phyloP scores from a whole-genome alignment of 2,888 invertebrate genomes.

The Lithodes maja region DNA sequence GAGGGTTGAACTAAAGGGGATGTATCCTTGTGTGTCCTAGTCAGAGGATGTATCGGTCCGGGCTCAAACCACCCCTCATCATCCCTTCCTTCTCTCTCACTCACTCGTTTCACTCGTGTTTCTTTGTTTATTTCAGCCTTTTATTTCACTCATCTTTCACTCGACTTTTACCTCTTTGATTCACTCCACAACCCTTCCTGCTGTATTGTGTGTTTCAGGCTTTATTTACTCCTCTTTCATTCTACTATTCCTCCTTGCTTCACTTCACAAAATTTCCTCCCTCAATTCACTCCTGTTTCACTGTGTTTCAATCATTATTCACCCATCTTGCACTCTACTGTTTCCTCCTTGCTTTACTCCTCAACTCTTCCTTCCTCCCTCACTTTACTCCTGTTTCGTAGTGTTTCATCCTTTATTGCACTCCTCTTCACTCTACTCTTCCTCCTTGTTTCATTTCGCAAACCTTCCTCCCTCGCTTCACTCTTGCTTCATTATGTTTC shows the following conservation, averaged over 20 bases:
- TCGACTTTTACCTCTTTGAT: no score
- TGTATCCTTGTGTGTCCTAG: no score
- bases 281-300: not conserved
- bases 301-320: not conserved
- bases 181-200: no score
- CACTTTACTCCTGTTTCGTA: not conserved
- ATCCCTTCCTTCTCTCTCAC: no score
- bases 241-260: not conserved
- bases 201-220: no score
- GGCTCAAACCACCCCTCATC: no score
- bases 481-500: not conserved
- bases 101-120: no score
- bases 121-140: no score
- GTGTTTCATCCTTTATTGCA: not conserved
- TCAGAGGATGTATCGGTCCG: no score
- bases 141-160: no score
- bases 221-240: no score
- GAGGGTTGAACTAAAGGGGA: no score
- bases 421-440: not conserved
- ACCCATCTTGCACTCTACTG: not conserved
- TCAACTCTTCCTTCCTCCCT: not conserved
- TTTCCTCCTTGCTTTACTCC: not conserved
- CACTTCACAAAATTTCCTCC: not conserved
- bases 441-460: not conserved
- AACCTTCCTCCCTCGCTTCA: not conserved